These are phyloP conservation scores for Leistus spinibarbis DNA, from an alignment of 2,888 invertebrate genomes.

Conservation along the genomic window DNA sequence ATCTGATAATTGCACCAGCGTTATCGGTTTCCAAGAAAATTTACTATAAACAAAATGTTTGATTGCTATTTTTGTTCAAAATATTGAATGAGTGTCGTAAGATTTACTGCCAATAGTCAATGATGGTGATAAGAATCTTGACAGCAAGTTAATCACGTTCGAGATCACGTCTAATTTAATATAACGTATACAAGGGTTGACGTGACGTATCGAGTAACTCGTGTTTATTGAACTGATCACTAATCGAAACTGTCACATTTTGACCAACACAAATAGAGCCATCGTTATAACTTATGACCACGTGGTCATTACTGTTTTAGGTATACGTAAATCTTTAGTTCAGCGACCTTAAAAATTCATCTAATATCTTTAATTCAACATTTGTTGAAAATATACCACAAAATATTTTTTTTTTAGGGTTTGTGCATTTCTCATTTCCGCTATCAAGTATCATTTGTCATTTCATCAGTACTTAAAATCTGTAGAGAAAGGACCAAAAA, in stretches of 20 bases:
- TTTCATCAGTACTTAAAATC: neutral
- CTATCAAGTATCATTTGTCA: neutral
- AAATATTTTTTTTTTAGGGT: neutral
- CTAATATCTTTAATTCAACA: too few species aligned
- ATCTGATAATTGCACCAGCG: too few species aligned
- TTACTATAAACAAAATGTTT: too few species aligned
- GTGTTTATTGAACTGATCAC: neutral
- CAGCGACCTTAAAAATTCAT: too few species aligned
- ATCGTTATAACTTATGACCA: too few species aligned
- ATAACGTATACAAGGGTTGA: constrained; percentile 7
- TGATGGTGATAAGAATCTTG: neutral
- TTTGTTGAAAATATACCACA: too few species aligned
- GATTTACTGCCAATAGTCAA: neutral
- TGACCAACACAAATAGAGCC: neutral
- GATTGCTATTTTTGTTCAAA: too few species aligned
- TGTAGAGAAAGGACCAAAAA: neutral
- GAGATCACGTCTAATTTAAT: neutral
- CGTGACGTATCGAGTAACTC: constrained; percentile 4
- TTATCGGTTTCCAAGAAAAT: too few species aligned
- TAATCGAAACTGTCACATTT: neutral
- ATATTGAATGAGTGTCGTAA: neutral
- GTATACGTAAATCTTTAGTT: neutral
- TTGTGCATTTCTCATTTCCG: neutral
- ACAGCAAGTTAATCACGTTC: neutral
- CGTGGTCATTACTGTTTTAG: too few species aligned